A percentile compares a stretch with the other conserved stretches of the same genome.
These are phyloP conservation scores for Oceanites oceanicus DNA, from an alignment of 2,113 vertebrate genomes.

Conservation along the genomic window DNA sequence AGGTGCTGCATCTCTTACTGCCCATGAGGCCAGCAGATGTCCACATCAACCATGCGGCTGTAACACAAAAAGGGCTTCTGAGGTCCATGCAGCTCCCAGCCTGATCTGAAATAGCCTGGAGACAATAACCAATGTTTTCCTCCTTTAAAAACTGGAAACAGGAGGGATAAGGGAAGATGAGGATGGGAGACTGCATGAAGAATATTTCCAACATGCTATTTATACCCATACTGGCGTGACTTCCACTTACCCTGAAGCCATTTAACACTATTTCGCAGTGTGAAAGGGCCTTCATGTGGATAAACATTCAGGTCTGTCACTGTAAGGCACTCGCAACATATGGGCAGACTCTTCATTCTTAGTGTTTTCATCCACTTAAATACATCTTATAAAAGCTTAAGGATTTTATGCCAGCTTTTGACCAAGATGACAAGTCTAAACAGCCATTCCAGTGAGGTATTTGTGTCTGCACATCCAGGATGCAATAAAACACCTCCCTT, in stretches of 20 bases:
- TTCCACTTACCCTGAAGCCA: slow-evolving; percentile 17
- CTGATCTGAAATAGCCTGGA: not conserved
- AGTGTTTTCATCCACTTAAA: not conserved
- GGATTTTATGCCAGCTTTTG: not conserved
- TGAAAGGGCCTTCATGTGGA: slow-evolving; percentile 20
- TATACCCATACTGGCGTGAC: not conserved
- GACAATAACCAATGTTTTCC: not conserved
- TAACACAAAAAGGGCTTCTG: not conserved
- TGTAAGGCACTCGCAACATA: not conserved
- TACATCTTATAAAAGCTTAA: not conserved
- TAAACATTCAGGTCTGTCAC: slow-evolving; percentile 43
- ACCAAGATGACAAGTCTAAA: not conserved
- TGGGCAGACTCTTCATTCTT: not conserved
- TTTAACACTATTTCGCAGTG: not conserved
- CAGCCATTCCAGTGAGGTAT: not conserved
- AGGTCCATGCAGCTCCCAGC: not conserved
- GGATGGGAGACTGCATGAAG: not conserved
- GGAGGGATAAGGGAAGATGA: not conserved
- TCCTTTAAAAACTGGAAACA: not conserved
- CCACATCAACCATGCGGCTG: not conserved
- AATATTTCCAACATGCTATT: not conserved
- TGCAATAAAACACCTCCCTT: not conserved
- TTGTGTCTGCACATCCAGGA: not conserved
- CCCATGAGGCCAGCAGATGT: not conserved
- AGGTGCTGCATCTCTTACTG: not conserved